phyloP scores from a whole-genome alignment of 2,113 vertebrate genomes.

The Rhegmatorhina hoffmannsi region DNA sequence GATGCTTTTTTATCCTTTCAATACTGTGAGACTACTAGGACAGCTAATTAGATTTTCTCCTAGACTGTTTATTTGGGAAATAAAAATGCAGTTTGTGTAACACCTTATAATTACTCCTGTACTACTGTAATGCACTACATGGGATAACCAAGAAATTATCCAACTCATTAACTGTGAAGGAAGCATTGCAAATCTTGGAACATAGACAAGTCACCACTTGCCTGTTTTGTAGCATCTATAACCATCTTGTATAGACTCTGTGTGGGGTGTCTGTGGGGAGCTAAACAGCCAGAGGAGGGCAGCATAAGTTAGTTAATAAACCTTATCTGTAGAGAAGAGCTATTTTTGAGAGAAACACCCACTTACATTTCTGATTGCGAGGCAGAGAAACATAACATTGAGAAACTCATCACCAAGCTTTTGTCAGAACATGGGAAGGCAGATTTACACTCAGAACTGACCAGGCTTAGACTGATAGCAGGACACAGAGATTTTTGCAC shows the following conservation, averaged over 20 bases:
- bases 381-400: not conserved
- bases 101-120: not conserved
- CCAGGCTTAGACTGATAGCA: not conserved
- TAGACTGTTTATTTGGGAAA: not conserved
- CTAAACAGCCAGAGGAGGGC: slow-evolving; percentile 57
- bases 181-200: not conserved
- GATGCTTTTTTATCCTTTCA: not conserved
- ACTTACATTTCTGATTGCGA: not conserved
- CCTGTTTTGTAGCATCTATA: not conserved
- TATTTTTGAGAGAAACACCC: not conserved
- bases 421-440: not conserved
- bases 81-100: not conserved
- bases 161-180: not conserved
- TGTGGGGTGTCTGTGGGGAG: not conserved
- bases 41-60: not conserved
- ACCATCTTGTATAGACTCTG: not conserved
- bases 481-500: not conserved
- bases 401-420: not conserved
- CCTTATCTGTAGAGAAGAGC: not conserved
- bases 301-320: slow-evolving; percentile 36
- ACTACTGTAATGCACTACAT: not conserved
- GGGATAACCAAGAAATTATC: not conserved
- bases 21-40: not conserved
- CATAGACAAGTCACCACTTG: not conserved
- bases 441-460: not conserved